A percentile compares a stretch with the other conserved stretches of the same genome.
Evolutionary conservation across 1,140 invertebrate genomes (phyloP).

Genomic region (Oscheius sp.): DNA sequence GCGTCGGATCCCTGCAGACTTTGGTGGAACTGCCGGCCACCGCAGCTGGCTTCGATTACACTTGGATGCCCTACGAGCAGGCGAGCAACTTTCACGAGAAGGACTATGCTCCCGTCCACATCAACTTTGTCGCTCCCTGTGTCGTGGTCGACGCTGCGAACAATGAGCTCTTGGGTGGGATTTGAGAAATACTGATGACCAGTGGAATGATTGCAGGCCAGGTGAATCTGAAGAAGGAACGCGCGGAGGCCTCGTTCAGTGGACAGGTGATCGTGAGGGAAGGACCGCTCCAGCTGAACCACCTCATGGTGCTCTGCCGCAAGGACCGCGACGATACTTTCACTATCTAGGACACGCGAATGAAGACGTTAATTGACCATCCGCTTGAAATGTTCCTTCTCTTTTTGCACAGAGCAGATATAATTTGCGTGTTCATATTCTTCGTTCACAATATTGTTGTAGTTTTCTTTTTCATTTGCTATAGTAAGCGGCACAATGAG

Average conservation of each 20-base stretch:
- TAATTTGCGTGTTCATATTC: no score
- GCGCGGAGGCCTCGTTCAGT: background rate
- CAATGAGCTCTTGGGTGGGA: background rate
- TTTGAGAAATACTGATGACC: no score
- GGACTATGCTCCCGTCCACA: constrained; percentile 20
- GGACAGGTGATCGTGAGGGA: background rate
- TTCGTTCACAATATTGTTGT: no score
- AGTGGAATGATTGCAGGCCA: no score
- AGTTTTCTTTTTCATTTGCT: no score
- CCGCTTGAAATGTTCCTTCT: no score
- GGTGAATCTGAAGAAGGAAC: background rate
- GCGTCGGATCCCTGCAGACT: constrained; percentile 13
- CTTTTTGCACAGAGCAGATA: no score
- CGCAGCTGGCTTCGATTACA: constrained; percentile 10
- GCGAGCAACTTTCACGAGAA: constrained; percentile 9
- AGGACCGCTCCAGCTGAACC: background rate
- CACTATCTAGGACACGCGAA: no score
- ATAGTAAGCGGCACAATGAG: no score
- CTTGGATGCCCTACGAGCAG: constrained; percentile 22
- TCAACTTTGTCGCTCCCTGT: constrained; percentile 10
- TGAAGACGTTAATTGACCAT: no score
- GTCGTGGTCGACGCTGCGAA: background rate
- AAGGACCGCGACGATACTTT: background rate
- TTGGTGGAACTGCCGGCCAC: constrained; percentile 2
- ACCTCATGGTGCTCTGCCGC: background rate